Base-by-base conservation (phyloP, 2,113 vertebrate genomes). In the Atractosteus spatula region DNA sequence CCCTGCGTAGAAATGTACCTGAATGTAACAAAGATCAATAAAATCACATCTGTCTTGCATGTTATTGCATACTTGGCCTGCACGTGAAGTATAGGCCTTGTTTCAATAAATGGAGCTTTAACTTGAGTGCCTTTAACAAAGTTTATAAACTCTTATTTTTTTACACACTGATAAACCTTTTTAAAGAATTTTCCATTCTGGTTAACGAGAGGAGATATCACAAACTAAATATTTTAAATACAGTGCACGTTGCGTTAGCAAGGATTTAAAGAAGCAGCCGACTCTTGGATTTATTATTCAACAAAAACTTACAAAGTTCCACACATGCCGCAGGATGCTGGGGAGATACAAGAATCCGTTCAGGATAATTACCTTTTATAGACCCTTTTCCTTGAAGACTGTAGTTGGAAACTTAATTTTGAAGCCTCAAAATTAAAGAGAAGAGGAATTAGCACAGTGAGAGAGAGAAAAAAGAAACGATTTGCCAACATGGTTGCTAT, bases 291-390 rank as follows among this genome's bases (percentile, higher is more conserved):
- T 75, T 73, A 73, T 75, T 62, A 81, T 75, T 68, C 70, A 74
- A 66, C 62, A 75, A 68, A 77, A 72, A 79, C 59, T 71, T 41
- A 59, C 61, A 47, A 74, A 76, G 70, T 74, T 78, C 56, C 72
- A 79, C 65, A 29, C 71, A 80, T 79, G 77, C 86, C 72, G 68
- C 70, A 69, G 71, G 54, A 72, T 63, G 64, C 72, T 71, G 71
- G 69, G 57, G 71, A 74, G 76, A 84, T 84, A 79, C 75, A 76
- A 80, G 80, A 82, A 77, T 76, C 56, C 77, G 82, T 85, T 87
- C 76, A 64, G 81, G 69, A 56, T 73, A 80, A 84, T 88, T 85
- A 82, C 77, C 69, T 83, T 88, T 88, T 82, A 89, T 83, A 82
- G 83, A 85, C 74, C 74, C 78, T 73, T 69, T 71, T 80, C 61